Conservation (phyloP, 2,888 invertebrate species). For the Pollenia labialis region DNA sequence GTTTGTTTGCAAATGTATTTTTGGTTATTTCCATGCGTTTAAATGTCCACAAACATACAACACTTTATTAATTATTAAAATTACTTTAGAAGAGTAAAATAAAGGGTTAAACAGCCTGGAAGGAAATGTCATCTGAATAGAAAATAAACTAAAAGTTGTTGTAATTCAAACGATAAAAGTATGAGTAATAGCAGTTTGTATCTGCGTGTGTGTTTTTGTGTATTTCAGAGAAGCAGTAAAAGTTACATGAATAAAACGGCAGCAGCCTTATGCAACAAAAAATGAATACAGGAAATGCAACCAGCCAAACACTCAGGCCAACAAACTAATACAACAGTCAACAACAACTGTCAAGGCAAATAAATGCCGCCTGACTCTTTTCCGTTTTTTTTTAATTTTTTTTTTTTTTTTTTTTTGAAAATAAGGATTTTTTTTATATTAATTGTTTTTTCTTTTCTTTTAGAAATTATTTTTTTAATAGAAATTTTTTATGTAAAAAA, state of each 20-base stretch:
- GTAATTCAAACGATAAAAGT: constrained; percentile 5
- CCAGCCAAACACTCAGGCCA: constrained; percentile 38
- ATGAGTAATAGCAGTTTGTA: constrained; percentile 33
- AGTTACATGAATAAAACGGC: not conserved
- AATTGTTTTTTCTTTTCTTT: constrained; percentile 46
- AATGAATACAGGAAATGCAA: constrained; percentile 69
- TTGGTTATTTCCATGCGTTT: constrained; percentile 58
- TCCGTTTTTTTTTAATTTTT: constrained; percentile 33
- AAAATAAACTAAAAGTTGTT: constrained; percentile 4
- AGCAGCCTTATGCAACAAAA: constrained; percentile 30
- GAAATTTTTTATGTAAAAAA: constrained; percentile 11
- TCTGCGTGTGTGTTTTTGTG: no score
- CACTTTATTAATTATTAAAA: constrained; percentile 74
- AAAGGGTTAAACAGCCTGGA: constrained; percentile 72
- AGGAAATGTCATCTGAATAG: constrained; percentile 69
- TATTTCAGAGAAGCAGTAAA: constrained; percentile 30
- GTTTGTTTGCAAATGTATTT: constrained; percentile 26
- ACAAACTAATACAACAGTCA: not conserved
- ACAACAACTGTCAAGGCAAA: constrained; percentile 67
- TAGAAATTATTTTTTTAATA: constrained; percentile 29
- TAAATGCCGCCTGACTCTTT: constrained; percentile 52
- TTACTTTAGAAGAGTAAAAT: constrained; percentile 65
- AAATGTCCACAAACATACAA: constrained; percentile 70
- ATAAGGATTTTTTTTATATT: constrained; percentile 56
- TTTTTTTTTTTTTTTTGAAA: constrained; percentile 27